Percentiles rank a stretch among this genome's conserved stretches.
Conservation (phyloP, 2,797 vertebrate genomes). For the Trachops cirrhosus region DNA sequence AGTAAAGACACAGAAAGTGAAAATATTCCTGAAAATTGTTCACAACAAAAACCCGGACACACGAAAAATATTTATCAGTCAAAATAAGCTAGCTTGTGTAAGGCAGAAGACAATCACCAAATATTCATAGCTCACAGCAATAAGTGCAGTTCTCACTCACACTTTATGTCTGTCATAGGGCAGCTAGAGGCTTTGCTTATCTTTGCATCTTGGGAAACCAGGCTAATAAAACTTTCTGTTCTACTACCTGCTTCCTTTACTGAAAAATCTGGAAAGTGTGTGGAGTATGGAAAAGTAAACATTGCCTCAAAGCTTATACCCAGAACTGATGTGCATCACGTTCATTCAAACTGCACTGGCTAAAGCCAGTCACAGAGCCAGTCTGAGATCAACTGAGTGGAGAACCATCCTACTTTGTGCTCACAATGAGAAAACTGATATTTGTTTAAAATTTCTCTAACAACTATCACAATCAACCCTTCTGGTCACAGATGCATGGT, state of each 20-base stretch:
- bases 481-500: not conserved
- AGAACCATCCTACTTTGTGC: not conserved
- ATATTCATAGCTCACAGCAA: not conserved
- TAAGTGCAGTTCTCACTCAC: not conserved
- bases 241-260: not conserved
- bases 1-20: not conserved
- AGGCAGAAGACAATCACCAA: not conserved
- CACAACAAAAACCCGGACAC: not conserved
- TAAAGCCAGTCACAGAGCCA: not conserved
- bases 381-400: not conserved
- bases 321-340: not conserved
- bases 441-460: not conserved
- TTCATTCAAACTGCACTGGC: not conserved
- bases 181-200: not conserved
- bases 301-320: not conserved
- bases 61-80: not conserved
- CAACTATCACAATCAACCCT: not conserved
- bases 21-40: not conserved
- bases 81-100: not conserved
- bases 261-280: not conserved
- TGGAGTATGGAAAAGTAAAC: conserved; percentile 14
- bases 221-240: not conserved
- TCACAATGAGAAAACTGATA: not conserved
- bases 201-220: not conserved
- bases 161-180: no score